These are phyloP conservation scores for Hypothenemus hampei DNA, from an alignment of 1,140 invertebrate genomes.

Conservation along the genomic window DNA sequence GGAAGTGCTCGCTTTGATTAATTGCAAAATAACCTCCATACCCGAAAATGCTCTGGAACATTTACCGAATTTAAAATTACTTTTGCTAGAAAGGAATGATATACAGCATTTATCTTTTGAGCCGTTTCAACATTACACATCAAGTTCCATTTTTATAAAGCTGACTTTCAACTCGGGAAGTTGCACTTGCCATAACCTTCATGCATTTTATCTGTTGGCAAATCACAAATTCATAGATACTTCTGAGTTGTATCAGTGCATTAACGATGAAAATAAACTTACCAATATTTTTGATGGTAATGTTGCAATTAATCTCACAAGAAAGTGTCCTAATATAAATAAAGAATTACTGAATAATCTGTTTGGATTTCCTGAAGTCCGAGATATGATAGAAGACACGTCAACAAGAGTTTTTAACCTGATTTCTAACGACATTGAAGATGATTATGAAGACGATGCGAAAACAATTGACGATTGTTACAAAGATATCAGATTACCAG, in stretches of 20 bases:
- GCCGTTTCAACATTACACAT: conserved; percentile 24
- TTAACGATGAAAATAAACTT: conserved; percentile 8
- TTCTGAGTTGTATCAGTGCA: conserved; percentile 31
- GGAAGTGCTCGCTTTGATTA: conserved; percentile 31
- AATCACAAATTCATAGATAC: conserved; percentile 28
- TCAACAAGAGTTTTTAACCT: too few relatives aligned
- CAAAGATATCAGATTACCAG: too few relatives aligned
- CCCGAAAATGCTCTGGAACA: conserved; percentile 21
- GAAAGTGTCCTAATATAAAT: too few relatives aligned
- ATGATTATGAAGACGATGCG: too few relatives aligned
- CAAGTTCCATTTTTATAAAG: conserved; percentile 23
- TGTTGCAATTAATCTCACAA: neutral
- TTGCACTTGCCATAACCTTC: conserved; percentile 36
- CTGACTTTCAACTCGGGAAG: conserved; percentile 36
- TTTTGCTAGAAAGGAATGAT: conserved; percentile 38
- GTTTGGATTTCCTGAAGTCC: too few relatives aligned
- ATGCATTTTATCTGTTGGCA: conserved; percentile 32
- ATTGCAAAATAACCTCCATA: conserved; percentile 32
- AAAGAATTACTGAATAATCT: too few relatives aligned
- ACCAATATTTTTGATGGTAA: conserved; percentile 26
- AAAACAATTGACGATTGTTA: too few relatives aligned
- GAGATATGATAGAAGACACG: too few relatives aligned
- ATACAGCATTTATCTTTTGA: conserved; percentile 32
- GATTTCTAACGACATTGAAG: too few relatives aligned
- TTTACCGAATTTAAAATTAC: conserved; percentile 34